A percentile compares a stretch with the other conserved stretches of the same genome.
phyloP scores from a whole-genome alignment of 2,797 vertebrate species.

The Falco berigora region DNA sequence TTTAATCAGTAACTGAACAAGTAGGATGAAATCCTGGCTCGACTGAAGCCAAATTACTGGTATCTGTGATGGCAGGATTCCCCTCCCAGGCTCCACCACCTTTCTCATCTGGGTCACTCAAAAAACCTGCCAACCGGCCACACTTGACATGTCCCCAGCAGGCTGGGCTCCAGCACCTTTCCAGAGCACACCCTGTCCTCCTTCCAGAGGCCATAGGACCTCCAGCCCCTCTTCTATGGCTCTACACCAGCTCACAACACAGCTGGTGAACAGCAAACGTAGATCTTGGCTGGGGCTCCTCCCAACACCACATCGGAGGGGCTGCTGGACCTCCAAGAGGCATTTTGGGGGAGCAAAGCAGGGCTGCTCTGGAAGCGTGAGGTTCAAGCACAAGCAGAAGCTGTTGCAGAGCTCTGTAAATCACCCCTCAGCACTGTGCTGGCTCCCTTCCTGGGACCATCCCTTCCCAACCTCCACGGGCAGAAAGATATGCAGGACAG shows the following conservation, averaged over 20 bases:
- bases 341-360: neutral
- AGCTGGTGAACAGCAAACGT: neutral
- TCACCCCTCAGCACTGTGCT: neutral
- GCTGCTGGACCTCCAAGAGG: neutral
- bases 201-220: neutral
- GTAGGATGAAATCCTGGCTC: neutral
- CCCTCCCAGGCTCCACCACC: neutral
- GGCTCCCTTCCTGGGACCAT: neutral
- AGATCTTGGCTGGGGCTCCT: neutral
- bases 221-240: neutral
- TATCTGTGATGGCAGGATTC: neutral
- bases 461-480: neutral
- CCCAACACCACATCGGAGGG: neutral
- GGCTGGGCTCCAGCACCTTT: neutral
- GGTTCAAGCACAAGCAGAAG: neutral
- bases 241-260: neutral
- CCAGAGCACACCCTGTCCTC: neutral
- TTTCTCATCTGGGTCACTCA: neutral
- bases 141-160: neutral
- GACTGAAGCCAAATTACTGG: neutral
- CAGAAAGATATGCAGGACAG: neutral
- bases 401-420: neutral
- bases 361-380: neutral
- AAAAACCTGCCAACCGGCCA: neutral
- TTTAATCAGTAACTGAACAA: neutral